Evolutionary conservation across 2,797 vertebrate genomes (phyloP).

Genomic region (Remorina albescens): DNA sequence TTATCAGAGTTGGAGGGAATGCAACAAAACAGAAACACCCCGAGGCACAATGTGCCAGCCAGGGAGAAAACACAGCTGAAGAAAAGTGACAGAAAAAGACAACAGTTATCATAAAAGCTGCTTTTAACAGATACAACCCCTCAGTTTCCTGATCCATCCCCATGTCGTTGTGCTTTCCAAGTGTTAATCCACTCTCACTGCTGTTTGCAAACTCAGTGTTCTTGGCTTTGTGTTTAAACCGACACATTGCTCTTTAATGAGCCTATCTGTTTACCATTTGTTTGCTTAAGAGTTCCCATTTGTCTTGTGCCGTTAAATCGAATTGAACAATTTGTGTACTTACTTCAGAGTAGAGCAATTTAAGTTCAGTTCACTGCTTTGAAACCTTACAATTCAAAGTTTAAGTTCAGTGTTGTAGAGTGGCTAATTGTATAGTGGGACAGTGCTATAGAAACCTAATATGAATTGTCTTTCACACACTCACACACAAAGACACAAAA

Average conservation of each 20-base stretch:
- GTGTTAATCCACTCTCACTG: conserved; percentile 16
- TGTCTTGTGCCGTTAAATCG: conserved; percentile 20
- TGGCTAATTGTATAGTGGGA: not conserved
- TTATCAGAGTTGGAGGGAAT: conserved; percentile 21
- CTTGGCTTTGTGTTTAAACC: not conserved
- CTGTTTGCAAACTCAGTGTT: conserved; percentile 16
- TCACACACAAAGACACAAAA: too few relatives aligned
- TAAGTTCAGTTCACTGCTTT: not conserved
- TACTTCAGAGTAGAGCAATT: not conserved
- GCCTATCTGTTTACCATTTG: not conserved
- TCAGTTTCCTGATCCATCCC: conserved; percentile 6
- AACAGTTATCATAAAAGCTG: conserved; percentile 46
- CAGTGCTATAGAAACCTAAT: not conserved
- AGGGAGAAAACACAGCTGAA: conserved; percentile 37
- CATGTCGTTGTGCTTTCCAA: not conserved
- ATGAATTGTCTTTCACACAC: not conserved
- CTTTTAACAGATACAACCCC: conserved; percentile 10
- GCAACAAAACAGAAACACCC: conserved; percentile 27
- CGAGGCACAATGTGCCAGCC: conserved; percentile 14
- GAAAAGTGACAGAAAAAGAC: conserved; percentile 28
- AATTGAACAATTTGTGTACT: conserved; percentile 10
- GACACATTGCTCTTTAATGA: conserved; percentile 14
- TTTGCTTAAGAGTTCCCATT: conserved; percentile 1
- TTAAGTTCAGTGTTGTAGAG: not conserved
- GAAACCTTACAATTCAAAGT: conserved; percentile 1